Conservation (phyloP, 1,140 invertebrate genomes). For the Elysia chlorotica region DNA sequence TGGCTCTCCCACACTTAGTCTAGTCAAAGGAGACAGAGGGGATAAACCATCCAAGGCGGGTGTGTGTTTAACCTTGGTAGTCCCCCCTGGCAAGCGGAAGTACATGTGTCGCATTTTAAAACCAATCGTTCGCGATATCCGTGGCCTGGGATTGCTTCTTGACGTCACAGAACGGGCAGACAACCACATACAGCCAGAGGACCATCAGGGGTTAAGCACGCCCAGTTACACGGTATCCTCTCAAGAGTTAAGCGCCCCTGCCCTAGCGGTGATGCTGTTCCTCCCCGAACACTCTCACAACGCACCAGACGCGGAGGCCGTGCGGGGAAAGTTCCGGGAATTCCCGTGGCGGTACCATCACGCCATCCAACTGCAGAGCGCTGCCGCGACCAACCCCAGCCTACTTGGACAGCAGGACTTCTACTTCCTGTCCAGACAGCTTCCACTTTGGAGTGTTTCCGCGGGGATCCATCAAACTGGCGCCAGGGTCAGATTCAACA, state of each 20-base stretch:
- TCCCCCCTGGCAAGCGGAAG: neutral
- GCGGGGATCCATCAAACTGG: slow-evolving; percentile 21
- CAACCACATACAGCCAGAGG: too few relatives aligned
- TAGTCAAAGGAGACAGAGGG: too few relatives aligned
- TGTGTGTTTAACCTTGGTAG: neutral
- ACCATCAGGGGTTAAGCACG: neutral
- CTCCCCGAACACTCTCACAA: slow-evolving; percentile 28
- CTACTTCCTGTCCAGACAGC: slow-evolving; percentile 32
- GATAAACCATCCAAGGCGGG: too few relatives aligned
- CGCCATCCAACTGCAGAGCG: slow-evolving; percentile 36
- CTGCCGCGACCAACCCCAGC: slow-evolving; percentile 12
- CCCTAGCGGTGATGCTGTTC: slow-evolving; percentile 40
- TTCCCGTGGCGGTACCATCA: slow-evolving; percentile 44
- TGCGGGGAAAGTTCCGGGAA: slow-evolving; percentile 21
- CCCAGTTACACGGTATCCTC: slow-evolving; percentile 2
- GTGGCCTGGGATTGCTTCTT: neutral
- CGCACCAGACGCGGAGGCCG: too few relatives aligned
- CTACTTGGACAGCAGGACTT: slow-evolving; percentile 42
- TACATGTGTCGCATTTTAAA: slow-evolving; percentile 5
- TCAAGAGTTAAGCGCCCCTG: slow-evolving; percentile 25
- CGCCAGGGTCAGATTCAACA: slow-evolving; percentile 33
- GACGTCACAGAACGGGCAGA: neutral
- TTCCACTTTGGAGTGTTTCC: slow-evolving; percentile 40
- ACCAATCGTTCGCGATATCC: neutral
- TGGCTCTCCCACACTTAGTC: too few relatives aligned